phyloP scores from a whole-genome alignment of 2,888 invertebrate genomes.

The Drosophila pseudotakahashii region DNA sequence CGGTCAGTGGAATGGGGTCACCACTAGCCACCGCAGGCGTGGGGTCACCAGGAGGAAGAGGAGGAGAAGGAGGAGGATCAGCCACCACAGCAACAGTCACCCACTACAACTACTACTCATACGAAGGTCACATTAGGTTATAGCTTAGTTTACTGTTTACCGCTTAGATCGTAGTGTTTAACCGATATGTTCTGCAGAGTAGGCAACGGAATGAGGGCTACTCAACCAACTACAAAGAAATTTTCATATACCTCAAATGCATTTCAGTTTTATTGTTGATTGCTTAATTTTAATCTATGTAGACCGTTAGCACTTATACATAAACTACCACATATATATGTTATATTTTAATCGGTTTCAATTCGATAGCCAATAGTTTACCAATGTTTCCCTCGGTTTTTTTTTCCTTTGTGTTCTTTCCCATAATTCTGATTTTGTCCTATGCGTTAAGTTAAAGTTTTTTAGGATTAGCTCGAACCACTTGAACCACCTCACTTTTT shows the following conservation, averaged over 20 bases:
- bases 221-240: conserved; percentile 83
- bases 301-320: conserved; percentile 27
- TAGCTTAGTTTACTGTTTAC: conserved; percentile 55
- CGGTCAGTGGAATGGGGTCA: conserved; percentile 3
- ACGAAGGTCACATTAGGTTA: conserved; percentile 70
- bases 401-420: conserved; percentile 34
- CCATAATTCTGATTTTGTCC: conserved; percentile 29
- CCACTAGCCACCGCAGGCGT: neutral
- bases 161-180: conserved; percentile 38
- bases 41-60: neutral
- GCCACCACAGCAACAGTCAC: conserved; percentile 64
- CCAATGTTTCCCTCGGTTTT: conserved; percentile 34
- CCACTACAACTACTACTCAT: conserved; percentile 74
- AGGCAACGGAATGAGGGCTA: conserved; percentile 50
- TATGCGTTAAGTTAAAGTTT: conserved; percentile 59
- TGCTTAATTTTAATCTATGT: conserved; percentile 72
- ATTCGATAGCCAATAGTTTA: conserved; percentile 37
- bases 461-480: conserved; percentile 71
- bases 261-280: conserved; percentile 84
- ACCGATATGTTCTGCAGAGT: conserved; percentile 61
- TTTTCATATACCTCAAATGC: conserved; percentile 85
- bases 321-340: conserved; percentile 28
- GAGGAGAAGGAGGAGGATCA: neutral
- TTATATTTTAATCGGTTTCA: conserved; percentile 48
- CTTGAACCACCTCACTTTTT: conserved; percentile 79